Evolutionary conservation across 2,888 invertebrate genomes (phyloP).

Genomic region (Eucera pruinosa): DNA sequence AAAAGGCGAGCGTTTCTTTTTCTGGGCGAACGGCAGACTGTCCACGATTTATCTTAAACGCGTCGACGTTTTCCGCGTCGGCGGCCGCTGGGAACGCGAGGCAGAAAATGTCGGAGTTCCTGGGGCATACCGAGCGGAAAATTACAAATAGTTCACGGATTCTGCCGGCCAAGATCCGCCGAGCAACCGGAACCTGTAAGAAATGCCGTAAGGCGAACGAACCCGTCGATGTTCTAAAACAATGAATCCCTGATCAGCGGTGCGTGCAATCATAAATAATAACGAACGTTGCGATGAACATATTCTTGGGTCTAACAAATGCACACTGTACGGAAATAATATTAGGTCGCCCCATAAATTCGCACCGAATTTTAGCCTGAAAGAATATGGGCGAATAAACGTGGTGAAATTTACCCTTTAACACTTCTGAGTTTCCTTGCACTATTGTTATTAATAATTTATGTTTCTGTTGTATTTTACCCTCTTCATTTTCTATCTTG

Average conservation of each 20-base stretch:
- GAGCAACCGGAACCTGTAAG: slow-evolving; percentile 26
- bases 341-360: too few relatives aligned
- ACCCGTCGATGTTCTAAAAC: slow-evolving; percentile 40
- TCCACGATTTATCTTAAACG: slow-evolving; percentile 64
- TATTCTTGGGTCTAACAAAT: not conserved
- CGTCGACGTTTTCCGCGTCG: slow-evolving; percentile 64
- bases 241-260: slow-evolving; percentile 22
- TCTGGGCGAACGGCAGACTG: slow-evolving; percentile 26
- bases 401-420: too few relatives aligned
- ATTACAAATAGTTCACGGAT: slow-evolving; percentile 73
- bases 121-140: slow-evolving; percentile 71
- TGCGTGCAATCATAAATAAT: slow-evolving; percentile 48
- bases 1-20: slow-evolving; percentile 35
- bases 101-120: slow-evolving; percentile 67
- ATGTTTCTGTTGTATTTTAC: too few relatives aligned
- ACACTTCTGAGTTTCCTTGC: too few relatives aligned
- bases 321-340: not conserved
- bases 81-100: slow-evolving; percentile 56
- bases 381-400: too few relatives aligned
- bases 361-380: too few relatives aligned
- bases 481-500: too few relatives aligned
- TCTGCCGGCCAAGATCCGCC: slow-evolving; percentile 33
- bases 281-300: slow-evolving; percentile 15
- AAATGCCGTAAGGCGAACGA: slow-evolving; percentile 8
- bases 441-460: too few relatives aligned